Evolutionary conservation across 1,140 invertebrate genomes (phyloP).

Genomic region (Hypothenemus hampei): DNA sequence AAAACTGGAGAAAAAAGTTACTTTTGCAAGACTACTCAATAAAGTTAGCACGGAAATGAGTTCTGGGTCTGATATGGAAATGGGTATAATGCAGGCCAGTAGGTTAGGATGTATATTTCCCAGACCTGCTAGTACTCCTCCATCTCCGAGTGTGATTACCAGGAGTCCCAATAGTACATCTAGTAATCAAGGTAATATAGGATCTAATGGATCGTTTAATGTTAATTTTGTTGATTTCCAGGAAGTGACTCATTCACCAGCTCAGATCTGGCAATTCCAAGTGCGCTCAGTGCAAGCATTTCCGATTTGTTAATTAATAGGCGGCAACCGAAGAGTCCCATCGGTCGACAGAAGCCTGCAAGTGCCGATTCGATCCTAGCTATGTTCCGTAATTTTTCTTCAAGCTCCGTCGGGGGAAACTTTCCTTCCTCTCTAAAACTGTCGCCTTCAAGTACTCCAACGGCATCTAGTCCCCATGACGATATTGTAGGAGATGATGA

Average conservation of each 20-base stretch:
- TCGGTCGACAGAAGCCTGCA: slow-evolving; percentile 53
- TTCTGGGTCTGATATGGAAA: slow-evolving; percentile 60
- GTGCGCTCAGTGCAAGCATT: slow-evolving; percentile 42
- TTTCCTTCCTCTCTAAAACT: slow-evolving; percentile 52
- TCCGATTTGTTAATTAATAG: slow-evolving; percentile 40
- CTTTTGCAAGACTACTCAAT: slow-evolving; percentile 65
- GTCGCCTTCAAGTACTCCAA: slow-evolving; percentile 59
- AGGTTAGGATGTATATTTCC: slow-evolving; percentile 39
- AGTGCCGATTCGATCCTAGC: slow-evolving; percentile 70
- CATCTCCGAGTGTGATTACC: slow-evolving; percentile 50
- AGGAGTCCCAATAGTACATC: slow-evolving; percentile 58
- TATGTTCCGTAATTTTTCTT: slow-evolving; percentile 64
- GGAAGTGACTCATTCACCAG: slow-evolving; percentile 63
- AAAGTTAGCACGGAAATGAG: slow-evolving; percentile 66
- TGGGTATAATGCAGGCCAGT: slow-evolving; percentile 48
- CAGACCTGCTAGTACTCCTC: slow-evolving; percentile 51
- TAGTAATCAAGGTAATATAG: slow-evolving; percentile 53
- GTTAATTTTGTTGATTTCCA: neutral
- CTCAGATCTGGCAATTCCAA: slow-evolving; percentile 53
- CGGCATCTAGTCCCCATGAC: slow-evolving; percentile 63
- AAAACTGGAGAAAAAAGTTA: slow-evolving; percentile 69
- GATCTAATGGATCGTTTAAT: too few species aligned
- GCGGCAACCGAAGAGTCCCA: slow-evolving; percentile 26
- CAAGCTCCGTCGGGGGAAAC: slow-evolving; percentile 51
- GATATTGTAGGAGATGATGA: slow-evolving; percentile 60